Evolutionary conservation across 2,797 vertebrate genomes (phyloP), one percentile per base, ranked within the genome.

Genomic region (Cryptoprocta ferox): DNA sequence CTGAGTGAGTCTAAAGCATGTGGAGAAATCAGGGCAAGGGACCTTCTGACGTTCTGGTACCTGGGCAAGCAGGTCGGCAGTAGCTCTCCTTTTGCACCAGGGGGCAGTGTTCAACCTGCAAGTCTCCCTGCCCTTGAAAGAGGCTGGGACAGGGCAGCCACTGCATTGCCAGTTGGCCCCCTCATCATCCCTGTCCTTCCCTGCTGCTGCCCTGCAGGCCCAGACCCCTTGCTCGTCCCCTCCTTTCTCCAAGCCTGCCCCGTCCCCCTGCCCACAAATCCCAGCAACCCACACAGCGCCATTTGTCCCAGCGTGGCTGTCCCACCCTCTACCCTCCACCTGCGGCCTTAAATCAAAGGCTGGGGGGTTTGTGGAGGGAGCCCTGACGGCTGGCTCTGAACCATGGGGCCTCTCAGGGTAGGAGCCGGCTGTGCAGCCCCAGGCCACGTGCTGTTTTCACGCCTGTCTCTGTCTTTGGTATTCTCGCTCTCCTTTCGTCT

Each of bases 21-120:
- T 42, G 66, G 59, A 65, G 66, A 63, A 68, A 50, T 68, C 5
- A 68, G 76, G 37, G 48, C 24, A 1, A 6, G 35, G 3, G 68
- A 35, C 89, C 32, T 73, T 50, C 28, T 4, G 0, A 10, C 1
- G 0, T 6, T 24, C 50, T 19, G 61, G 30, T 5, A 6, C 48
- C 66, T 2, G 59, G 61, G 61, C 83, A 24, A 63, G 61, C 28
- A 2, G 84, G 73, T 28, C 0, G 0, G 45, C 82, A 48, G 45
- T 84, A 75, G 76, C 68, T 3, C 92, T 89, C 37, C 59, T 76
- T 78, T 8, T 78, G 92, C 97, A 93, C 97, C 95, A 97, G 97
- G 93, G 96, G 95, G 91, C 97, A 91, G 92, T 97, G 95, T 96
- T 91, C 11, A 11, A 70, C 80, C 68, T 94, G 86, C 66, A 76